Evolutionary conservation across 2,888 invertebrate species (phyloP).

Genomic region (Stegophylla sp.): DNA sequence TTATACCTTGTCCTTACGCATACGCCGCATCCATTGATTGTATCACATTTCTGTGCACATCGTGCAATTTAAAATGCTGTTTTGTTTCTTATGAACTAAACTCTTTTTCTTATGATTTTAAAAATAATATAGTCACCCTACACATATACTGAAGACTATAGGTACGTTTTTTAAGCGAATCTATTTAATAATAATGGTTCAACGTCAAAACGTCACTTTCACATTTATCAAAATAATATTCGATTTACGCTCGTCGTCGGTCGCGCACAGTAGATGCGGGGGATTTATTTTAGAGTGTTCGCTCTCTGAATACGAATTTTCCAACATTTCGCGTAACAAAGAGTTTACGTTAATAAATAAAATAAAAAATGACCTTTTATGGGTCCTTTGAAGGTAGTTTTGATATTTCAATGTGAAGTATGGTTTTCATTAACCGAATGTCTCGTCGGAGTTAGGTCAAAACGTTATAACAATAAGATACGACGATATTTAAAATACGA

Average conservation of each 20-base stretch:
- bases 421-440: neutral
- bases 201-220: conserved; percentile 10
- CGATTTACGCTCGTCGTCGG: neutral
- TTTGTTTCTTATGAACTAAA: too few relatives aligned
- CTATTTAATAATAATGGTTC: conserved; percentile 18
- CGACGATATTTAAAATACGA: neutral
- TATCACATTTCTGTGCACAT: too few relatives aligned
- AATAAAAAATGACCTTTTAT: neutral
- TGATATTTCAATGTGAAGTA: neutral
- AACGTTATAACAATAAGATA: neutral
- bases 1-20: too few relatives aligned
- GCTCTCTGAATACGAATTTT: neutral
- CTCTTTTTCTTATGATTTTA: too few relatives aligned
- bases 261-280: neutral
- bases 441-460: neutral
- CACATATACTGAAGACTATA: too few relatives aligned
- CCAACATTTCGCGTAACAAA: neutral
- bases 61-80: too few relatives aligned
- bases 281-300: neutral
- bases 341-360: conserved; percentile 18
- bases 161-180: neutral
- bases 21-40: too few relatives aligned
- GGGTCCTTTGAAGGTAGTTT: conserved; percentile 13
- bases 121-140: too few relatives aligned
- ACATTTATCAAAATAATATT: conserved; percentile 26